A percentile compares a stretch with the other conserved stretches of the same genome.
Conservation (phyloP, 2,797 vertebrate genomes). For the Onychomys leucogaster region DNA sequence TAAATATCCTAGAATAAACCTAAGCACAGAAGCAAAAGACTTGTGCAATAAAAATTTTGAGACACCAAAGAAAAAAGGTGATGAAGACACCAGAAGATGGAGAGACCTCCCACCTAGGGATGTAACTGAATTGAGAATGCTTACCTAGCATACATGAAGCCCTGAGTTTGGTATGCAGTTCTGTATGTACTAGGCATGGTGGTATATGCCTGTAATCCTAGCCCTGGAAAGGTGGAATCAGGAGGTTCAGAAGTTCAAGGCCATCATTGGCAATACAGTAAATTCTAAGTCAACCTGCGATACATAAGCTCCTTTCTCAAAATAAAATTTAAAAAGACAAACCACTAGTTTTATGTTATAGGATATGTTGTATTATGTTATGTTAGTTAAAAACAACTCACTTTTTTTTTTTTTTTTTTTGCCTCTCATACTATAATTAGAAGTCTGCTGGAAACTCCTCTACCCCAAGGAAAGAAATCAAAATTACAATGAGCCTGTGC, state of each 20-base stretch:
- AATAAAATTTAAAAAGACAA: not conserved
- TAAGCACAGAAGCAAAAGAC: not conserved
- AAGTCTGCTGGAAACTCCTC: conserved; percentile 2
- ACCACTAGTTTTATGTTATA: not conserved
- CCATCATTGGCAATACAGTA: not conserved
- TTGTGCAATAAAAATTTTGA: not conserved
- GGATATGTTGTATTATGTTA: not conserved
- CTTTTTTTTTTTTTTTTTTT: not conserved
- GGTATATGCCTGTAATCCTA: not conserved
- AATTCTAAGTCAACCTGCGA: not conserved
- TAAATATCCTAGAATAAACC: not conserved
- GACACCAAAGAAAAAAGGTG: not conserved
- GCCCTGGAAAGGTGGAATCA: not conserved
- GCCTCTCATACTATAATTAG: not conserved
- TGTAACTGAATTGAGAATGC: not conserved
- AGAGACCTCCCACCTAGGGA: not conserved
- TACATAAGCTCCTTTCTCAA: not conserved
- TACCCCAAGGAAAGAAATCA: conserved; percentile 19
- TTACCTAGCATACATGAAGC: not conserved
- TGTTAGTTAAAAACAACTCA: not conserved
- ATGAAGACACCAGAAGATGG: not conserved
- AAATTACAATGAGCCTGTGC: not conserved
- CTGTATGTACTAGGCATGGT: not conserved
- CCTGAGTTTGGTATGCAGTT: not conserved
- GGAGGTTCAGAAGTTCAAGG: not conserved